Evolutionary conservation across 2,888 invertebrate species (phyloP).

Genomic region (Orgyia antiqua): DNA sequence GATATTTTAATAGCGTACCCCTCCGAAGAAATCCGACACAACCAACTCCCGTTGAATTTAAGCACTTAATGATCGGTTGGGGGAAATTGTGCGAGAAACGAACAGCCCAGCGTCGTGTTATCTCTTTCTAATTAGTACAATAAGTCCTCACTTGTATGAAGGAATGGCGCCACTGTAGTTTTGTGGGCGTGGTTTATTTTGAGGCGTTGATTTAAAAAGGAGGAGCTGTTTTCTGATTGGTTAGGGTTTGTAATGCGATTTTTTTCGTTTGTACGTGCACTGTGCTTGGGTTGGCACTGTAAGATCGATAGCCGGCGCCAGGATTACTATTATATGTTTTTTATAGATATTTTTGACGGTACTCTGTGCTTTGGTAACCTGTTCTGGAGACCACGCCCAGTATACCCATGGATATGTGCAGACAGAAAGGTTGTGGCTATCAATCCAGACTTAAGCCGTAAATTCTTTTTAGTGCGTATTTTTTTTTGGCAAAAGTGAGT

Average conservation of each 20-base stretch:
- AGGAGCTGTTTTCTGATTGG: slow-evolving; percentile 49
- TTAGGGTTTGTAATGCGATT: slow-evolving; percentile 47
- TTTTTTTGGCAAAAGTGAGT: slow-evolving; percentile 36
- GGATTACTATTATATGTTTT: slow-evolving; percentile 75
- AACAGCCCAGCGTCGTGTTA: slow-evolving; percentile 55
- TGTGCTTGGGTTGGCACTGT: slow-evolving; percentile 65
- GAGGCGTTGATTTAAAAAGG: slow-evolving; percentile 49
- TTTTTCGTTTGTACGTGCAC: slow-evolving; percentile 65
- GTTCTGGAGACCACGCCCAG: slow-evolving; percentile 70
- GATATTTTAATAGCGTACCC: slow-evolving; percentile 78
- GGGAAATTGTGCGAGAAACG: slow-evolving; percentile 77
- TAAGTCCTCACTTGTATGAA: slow-evolving; percentile 55
- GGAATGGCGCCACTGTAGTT: slow-evolving; percentile 50
- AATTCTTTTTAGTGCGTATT: slow-evolving; percentile 54
- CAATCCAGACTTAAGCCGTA: slow-evolving; percentile 63
- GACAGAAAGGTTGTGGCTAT: slow-evolving; percentile 52
- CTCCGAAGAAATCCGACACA: slow-evolving; percentile 76
- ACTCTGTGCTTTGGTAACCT: slow-evolving; percentile 69
- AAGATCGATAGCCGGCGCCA: slow-evolving; percentile 68
- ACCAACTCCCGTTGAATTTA: slow-evolving; percentile 77
- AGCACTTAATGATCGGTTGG: slow-evolving; percentile 79
- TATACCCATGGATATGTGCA: slow-evolving; percentile 52
- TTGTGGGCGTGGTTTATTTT: slow-evolving; percentile 41
- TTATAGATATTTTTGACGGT: slow-evolving; percentile 76
- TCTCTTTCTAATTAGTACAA: slow-evolving; percentile 67